Evolutionary conservation across 1,140 invertebrate genomes (phyloP).

Genomic region (Drosophila chauvacae): DNA sequence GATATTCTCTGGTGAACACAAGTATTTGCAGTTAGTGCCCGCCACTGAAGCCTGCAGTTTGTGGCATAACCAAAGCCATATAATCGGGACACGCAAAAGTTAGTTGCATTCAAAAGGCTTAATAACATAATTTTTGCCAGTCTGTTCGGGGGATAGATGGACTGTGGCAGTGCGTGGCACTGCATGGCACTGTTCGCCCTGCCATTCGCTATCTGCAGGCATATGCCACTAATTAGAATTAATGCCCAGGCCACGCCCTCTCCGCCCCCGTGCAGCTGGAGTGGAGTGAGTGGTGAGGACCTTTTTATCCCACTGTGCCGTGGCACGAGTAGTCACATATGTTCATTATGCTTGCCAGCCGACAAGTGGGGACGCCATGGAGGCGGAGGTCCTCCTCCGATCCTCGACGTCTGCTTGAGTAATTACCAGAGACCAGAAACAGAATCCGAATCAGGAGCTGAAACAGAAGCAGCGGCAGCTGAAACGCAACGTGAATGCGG

Average conservation of each 20-base stretch:
- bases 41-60: neutral
- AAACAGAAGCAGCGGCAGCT: neutral
- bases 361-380: slow-evolving; percentile 50
- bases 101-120: slow-evolving; percentile 68
- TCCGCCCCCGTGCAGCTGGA: slow-evolving; percentile 30
- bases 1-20: neutral
- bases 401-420: slow-evolving; percentile 75
- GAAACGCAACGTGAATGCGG: slow-evolving; percentile 63
- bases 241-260: slow-evolving; percentile 41
- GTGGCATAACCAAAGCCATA: slow-evolving; percentile 2
- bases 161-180: slow-evolving; percentile 11
- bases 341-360: slow-evolving; percentile 77
- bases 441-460: slow-evolving; percentile 15
- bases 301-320: slow-evolving; percentile 78
- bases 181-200: neutral
- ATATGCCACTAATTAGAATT: slow-evolving; percentile 81
- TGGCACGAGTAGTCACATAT: slow-evolving; percentile 54
- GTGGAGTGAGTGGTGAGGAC: slow-evolving; percentile 53
- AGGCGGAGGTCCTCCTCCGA: slow-evolving; percentile 53
- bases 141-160: slow-evolving; percentile 26
- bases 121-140: slow-evolving; percentile 72
- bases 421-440: slow-evolving; percentile 73
- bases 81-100: slow-evolving; percentile 52
- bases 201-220: slow-evolving; percentile 41
- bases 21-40: slow-evolving; percentile 7